phyloP scores from a whole-genome alignment of 1,140 invertebrate genomes.

The Centruroides sculpturatus region DNA sequence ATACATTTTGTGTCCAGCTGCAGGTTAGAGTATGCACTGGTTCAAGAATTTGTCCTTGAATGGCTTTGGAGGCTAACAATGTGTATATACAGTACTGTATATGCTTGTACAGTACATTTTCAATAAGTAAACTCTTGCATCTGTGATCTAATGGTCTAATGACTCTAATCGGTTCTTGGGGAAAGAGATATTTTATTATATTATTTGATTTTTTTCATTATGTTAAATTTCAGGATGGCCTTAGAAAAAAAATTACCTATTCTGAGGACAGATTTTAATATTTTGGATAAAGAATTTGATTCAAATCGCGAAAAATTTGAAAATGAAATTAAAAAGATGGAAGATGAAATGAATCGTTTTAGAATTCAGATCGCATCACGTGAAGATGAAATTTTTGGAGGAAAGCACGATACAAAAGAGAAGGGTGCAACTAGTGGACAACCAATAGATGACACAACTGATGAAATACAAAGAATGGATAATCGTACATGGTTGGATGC shows the following conservation, averaged over 20 bases:
- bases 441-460: background rate
- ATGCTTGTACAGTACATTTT: too few relatives aligned
- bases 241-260: conserved; percentile 46
- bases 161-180: too few relatives aligned
- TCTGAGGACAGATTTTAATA: conserved; percentile 82
- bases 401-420: conserved; percentile 1
- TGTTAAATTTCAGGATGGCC: conserved; percentile 16
- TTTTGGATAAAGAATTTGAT: conserved; percentile 90
- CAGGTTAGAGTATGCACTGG: too few relatives aligned
- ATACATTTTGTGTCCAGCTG: too few relatives aligned
- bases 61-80: too few relatives aligned
- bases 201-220: background rate
- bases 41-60: too few relatives aligned
- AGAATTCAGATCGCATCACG: conserved; percentile 79
- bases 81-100: too few relatives aligned
- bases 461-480: conserved; percentile 13
- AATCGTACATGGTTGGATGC: conserved; percentile 51
- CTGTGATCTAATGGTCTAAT: too few relatives aligned
- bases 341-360: conserved; percentile 94
- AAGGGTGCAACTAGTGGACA: conserved; percentile 7
- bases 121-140: too few relatives aligned
- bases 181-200: too few relatives aligned
- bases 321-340: conserved; percentile 93
- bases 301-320: conserved; percentile 90
- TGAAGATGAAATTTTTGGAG: conserved; percentile 36